Evolutionary conservation across 2,113 vertebrate species (phyloP).

Genomic region (Athene cunicularia): DNA sequence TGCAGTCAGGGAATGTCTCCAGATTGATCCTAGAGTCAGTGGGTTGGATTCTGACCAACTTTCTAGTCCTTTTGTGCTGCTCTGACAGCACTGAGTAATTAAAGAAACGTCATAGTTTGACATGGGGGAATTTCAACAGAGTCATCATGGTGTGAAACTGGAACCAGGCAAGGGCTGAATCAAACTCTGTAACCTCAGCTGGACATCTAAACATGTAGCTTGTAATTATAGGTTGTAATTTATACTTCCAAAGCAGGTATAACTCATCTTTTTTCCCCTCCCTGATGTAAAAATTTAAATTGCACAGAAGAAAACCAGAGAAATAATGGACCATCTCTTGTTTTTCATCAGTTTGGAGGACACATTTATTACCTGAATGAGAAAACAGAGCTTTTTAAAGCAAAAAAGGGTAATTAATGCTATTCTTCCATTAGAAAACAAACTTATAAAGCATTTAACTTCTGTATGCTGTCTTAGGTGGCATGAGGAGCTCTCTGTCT

Average conservation of each 20-base stretch:
- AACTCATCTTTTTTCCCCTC: neutral
- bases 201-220: neutral
- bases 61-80: neutral
- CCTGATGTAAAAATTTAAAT: neutral
- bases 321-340: neutral
- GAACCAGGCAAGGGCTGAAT: neutral
- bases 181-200: neutral
- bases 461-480: neutral
- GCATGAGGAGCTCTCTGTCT: neutral
- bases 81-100: neutral
- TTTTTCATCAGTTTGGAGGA: neutral
- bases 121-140: neutral
- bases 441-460: neutral
- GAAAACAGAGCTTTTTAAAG: neutral
- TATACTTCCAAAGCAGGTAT: neutral
- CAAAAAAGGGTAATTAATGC: neutral
- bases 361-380: neutral
- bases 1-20: neutral
- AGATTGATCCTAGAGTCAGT: neutral
- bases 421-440: neutral
- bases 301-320: neutral
- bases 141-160: neutral
- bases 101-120: neutral
- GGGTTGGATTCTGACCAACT: neutral
- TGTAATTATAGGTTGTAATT: neutral